Conservation (phyloP, 2,888 invertebrate species). For the Trichogramma dendrolimi region DNA sequence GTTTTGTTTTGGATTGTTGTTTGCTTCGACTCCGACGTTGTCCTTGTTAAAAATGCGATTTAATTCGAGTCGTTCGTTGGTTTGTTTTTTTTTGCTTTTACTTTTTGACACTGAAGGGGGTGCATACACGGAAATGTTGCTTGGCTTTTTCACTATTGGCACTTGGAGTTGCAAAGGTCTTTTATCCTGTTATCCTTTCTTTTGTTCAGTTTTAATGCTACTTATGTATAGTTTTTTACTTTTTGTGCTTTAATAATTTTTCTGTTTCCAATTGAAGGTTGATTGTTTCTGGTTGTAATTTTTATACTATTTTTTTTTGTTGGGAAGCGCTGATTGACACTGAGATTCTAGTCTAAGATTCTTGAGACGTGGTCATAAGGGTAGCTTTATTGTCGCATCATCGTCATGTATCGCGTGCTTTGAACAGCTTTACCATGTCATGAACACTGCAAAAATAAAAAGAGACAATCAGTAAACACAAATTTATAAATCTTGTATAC, state of each 20-base stretch:
- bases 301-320: slow-evolving; percentile 28
- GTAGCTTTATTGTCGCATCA: slow-evolving; percentile 52
- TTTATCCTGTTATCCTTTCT: slow-evolving; percentile 14
- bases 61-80: slow-evolving; percentile 11
- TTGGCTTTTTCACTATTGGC: not conserved
- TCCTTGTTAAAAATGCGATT: not conserved
- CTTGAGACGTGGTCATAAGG: slow-evolving; percentile 42
- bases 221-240: slow-evolving; percentile 26
- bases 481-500: no score
- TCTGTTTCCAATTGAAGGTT: not conserved
- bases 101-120: not conserved
- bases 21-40: not conserved
- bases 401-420: slow-evolving; percentile 43
- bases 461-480: not conserved
- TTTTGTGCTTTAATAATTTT: slow-evolving; percentile 12
- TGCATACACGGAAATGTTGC: not conserved
- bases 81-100: slow-evolving; percentile 16
- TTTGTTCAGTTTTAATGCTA: slow-evolving; percentile 22
- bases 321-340: slow-evolving; percentile 48
- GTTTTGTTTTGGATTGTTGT: no score
- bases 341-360: slow-evolving; percentile 39
- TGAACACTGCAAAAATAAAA: slow-evolving; percentile 40
- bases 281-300: slow-evolving; percentile 22
- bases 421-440: slow-evolving; percentile 46
- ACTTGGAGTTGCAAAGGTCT: no score